Evolutionary conservation across 2,797 vertebrate species (phyloP).

Genomic region (Gymnodraco acuticeps): DNA sequence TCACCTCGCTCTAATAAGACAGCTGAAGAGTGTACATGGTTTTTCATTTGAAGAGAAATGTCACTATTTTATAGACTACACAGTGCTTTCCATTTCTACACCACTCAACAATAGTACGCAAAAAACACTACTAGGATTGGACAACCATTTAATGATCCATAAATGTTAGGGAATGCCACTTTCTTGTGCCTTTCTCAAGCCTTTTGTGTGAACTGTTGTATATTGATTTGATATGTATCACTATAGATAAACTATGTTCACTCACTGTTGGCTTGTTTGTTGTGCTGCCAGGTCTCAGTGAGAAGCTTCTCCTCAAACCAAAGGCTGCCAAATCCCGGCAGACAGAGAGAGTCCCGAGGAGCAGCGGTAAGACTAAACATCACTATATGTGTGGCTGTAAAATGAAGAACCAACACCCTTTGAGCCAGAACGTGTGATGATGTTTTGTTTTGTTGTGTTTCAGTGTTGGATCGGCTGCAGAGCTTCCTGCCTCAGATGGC

Average conservation of each 20-base stretch:
- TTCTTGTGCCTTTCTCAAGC: background rate
- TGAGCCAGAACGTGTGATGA: background rate
- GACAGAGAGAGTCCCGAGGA: conserved; percentile 88
- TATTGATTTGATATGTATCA: background rate
- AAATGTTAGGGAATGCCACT: background rate
- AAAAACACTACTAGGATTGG: too few species aligned
- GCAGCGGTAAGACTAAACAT: conserved; percentile 84
- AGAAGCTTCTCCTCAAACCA: conserved; percentile 88
- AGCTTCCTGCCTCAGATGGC: conserved; percentile 93
- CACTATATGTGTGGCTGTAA: too few species aligned
- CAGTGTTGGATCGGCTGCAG: conserved; percentile 92
- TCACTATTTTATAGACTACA: too few species aligned
- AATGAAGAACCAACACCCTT: background rate
- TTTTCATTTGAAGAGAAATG: too few species aligned
- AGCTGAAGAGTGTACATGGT: too few species aligned
- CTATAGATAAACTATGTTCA: too few species aligned
- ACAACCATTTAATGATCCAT: too few species aligned
- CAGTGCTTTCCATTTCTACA: too few species aligned
- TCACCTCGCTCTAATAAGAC: too few species aligned
- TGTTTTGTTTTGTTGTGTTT: background rate
- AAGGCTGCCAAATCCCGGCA: conserved; percentile 75
- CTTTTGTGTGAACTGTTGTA: too few species aligned
- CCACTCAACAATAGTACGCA: too few species aligned
- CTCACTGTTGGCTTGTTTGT: background rate
- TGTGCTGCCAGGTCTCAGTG: conserved; percentile 84